phyloP scores from a whole-genome alignment of 2,113 vertebrate genomes.

The Excalfactoria chinensis region DNA sequence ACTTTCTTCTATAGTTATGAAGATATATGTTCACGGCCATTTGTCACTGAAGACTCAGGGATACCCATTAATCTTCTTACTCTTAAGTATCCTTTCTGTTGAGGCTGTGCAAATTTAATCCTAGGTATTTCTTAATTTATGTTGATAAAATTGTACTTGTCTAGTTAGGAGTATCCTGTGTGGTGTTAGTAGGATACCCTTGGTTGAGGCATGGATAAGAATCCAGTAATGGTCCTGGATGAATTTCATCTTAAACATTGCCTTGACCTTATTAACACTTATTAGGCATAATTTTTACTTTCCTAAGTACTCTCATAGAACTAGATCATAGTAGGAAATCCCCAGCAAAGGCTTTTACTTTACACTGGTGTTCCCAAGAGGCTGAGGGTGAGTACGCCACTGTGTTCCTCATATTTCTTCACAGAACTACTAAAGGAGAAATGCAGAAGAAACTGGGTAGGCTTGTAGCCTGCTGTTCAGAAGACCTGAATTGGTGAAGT shows the following conservation, averaged over 20 bases:
- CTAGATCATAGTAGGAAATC: neutral
- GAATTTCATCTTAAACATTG: neutral
- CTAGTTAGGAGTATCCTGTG: neutral
- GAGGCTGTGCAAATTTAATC: neutral
- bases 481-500: neutral
- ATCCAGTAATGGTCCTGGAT: neutral
- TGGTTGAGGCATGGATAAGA: neutral
- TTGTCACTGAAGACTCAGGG: conserved; percentile 75
- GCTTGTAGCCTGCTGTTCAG: neutral
- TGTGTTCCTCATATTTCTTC: neutral
- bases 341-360: neutral
- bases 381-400: neutral
- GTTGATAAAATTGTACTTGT: neutral
- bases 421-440: neutral
- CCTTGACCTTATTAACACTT: neutral
- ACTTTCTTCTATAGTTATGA: conserved; percentile 81
- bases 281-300: neutral
- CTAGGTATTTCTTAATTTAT: neutral
- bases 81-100: conserved; percentile 86
- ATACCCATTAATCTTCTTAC: conserved; percentile 85
- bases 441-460: neutral
- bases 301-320: neutral
- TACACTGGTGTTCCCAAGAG: neutral
- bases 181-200: neutral
- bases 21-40: conserved; percentile 81